Percentiles rank a stretch among this genome's conserved stretches.
phyloP scores from a whole-genome alignment of 2,888 invertebrate genomes.

The Chydorus sphaericus region DNA sequence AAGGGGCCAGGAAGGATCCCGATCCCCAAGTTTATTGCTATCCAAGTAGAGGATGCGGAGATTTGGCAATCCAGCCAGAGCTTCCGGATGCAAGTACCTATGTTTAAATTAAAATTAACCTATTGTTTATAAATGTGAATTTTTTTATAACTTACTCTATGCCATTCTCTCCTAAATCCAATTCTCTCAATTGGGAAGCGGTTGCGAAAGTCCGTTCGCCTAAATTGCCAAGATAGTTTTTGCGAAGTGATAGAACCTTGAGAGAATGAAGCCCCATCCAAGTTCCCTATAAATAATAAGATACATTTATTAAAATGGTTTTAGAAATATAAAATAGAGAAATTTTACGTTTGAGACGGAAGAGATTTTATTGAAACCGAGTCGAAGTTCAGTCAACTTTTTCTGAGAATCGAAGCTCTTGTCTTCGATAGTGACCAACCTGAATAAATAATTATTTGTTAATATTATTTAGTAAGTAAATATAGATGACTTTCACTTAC shows the following conservation, averaged over 20 bases:
- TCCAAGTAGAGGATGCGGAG: conserved; percentile 65
- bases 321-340: conserved; percentile 51
- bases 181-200: conserved; percentile 60
- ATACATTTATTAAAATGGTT: conserved; percentile 32
- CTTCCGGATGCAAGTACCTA: conserved; percentile 48
- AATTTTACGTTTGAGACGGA: conserved; percentile 62
- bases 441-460: not conserved
- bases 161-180: conserved; percentile 59
- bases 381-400: conserved; percentile 63
- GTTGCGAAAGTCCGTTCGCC: conserved; percentile 57
- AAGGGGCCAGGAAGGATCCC: conserved; percentile 26
- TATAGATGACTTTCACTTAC: too few species aligned
- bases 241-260: conserved; percentile 62
- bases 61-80: conserved; percentile 59
- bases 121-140: too few species aligned
- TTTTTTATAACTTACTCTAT: conserved; percentile 35
- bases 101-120: too few species aligned
- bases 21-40: conserved; percentile 67
- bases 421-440: conserved; percentile 58
- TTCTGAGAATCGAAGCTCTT: conserved; percentile 65
- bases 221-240: conserved; percentile 66
- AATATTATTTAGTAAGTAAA: not conserved
- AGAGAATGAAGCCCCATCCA: conserved; percentile 26
- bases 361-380: conserved; percentile 73
- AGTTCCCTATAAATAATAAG: conserved; percentile 26